Evolutionary conservation across 2,888 invertebrate genomes (phyloP).

Genomic region (Lepidochitona cinerea): DNA sequence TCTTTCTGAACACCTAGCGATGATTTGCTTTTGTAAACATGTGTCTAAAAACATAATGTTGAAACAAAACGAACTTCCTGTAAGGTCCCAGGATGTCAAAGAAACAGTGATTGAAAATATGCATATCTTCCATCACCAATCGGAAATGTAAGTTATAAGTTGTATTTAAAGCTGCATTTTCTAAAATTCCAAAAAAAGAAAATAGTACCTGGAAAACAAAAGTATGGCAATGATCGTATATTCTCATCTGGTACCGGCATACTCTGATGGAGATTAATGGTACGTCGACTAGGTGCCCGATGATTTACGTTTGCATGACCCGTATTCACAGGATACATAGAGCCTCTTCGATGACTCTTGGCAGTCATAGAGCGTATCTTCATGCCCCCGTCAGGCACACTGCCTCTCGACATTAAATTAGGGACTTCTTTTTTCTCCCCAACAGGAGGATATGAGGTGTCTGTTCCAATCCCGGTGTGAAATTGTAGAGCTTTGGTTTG

Average conservation of each 20-base stretch:
- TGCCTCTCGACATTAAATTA: not conserved
- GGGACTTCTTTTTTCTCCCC: not conserved
- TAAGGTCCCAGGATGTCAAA: too few species aligned
- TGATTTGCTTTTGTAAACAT: too few species aligned
- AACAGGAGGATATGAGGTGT: not conserved
- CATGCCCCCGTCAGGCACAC: not conserved
- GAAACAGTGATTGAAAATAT: too few species aligned
- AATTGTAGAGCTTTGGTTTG: not conserved
- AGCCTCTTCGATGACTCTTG: not conserved
- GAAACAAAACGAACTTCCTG: too few species aligned
- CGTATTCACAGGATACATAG: not conserved
- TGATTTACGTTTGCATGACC: not conserved
- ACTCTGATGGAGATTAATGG: not conserved
- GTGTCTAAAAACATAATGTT: too few species aligned
- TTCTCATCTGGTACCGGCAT: constrained; percentile 51
- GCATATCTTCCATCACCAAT: too few species aligned
- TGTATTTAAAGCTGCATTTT: too few species aligned
- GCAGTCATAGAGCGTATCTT: not conserved
- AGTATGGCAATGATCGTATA: constrained; percentile 53
- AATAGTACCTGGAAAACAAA: constrained; percentile 64
- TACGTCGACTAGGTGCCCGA: not conserved
- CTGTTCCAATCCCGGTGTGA: not conserved
- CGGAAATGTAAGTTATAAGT: too few species aligned
- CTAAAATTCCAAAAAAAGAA: too few species aligned
- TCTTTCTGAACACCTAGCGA: too few species aligned